Conservation (phyloP, 2,888 invertebrate species). For the Baronia brevicornis region DNA sequence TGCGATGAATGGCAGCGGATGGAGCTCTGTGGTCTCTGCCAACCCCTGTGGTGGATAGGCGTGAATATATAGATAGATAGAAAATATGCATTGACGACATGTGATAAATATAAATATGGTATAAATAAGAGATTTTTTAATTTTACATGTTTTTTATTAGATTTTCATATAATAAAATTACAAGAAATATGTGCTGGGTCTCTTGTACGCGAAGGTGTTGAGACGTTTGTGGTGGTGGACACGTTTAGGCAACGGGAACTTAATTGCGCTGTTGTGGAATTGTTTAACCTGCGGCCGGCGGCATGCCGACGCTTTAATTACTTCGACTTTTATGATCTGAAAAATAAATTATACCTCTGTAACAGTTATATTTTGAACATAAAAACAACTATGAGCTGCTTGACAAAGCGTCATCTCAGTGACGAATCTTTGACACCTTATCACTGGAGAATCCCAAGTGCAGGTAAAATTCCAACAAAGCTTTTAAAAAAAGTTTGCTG, state of each 20-base stretch:
- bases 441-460: too few species aligned
- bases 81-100: too few species aligned
- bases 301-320: constrained; percentile 91
- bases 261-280: constrained; percentile 97
- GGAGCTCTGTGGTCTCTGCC: too few species aligned
- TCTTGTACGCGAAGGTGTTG: constrained; percentile 88
- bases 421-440: too few species aligned
- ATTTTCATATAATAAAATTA: constrained; percentile 42
- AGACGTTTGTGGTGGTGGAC: constrained; percentile 89
- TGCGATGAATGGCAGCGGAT: too few species aligned
- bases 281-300: constrained; percentile 97
- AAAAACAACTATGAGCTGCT: too few species aligned
- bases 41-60: too few species aligned
- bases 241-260: constrained; percentile 96
- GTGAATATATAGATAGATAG: too few species aligned
- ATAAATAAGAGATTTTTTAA: constrained; percentile 27
- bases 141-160: constrained; percentile 49
- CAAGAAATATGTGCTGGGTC: constrained; percentile 87
- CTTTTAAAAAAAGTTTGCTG: too few species aligned
- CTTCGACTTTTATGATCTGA: constrained; percentile 97
- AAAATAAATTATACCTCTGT: constrained; percentile 24
- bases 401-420: too few species aligned
- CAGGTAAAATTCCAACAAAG: too few species aligned
- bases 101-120: constrained; percentile 1
- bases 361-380: too few species aligned